Percentiles rank a stretch among this genome's conserved stretches.
Conservation (phyloP, 2,888 invertebrate genomes). For the Creontiades dilutus region DNA sequence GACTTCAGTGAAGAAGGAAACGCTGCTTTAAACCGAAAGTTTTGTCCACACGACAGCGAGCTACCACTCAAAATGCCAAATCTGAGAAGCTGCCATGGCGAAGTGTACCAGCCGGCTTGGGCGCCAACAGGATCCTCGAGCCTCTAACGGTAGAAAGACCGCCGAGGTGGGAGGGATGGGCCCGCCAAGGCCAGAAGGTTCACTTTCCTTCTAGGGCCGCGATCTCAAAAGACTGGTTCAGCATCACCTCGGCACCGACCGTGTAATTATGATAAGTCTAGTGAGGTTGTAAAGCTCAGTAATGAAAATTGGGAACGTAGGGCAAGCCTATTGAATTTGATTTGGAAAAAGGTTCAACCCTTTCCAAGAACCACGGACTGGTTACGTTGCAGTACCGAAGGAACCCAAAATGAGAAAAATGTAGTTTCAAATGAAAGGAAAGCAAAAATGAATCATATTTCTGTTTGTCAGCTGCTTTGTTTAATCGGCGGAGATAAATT, state of each 20-base stretch:
- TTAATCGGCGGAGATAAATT: too few species aligned
- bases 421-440: too few species aligned
- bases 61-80: neutral
- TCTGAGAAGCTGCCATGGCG: neutral
- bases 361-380: neutral
- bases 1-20: too few species aligned
- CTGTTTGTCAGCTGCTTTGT: too few species aligned
- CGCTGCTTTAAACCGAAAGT: too few species aligned
- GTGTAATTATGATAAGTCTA: constrained; percentile 22
- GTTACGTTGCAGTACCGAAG: too few species aligned
- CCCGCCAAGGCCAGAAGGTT: constrained; percentile 54
- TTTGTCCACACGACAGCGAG: too few species aligned
- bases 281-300: neutral
- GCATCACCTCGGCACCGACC: constrained; percentile 28
- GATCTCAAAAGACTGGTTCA: constrained; percentile 27
- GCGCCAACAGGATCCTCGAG: constrained; percentile 50
- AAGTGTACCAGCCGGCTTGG: constrained; percentile 15
- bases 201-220: constrained; percentile 52
- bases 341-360: neutral
- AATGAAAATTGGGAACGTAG: neutral
- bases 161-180: constrained; percentile 22
- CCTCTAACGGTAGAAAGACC: constrained; percentile 35
- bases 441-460: too few species aligned
- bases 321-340: neutral
- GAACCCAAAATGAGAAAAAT: too few species aligned